A percentile compares a stretch with the other conserved stretches of the same genome.
These are phyloP conservation scores for Nilaparvata lugens DNA, from an alignment of 1,140 invertebrate species.

Conservation along the genomic window DNA sequence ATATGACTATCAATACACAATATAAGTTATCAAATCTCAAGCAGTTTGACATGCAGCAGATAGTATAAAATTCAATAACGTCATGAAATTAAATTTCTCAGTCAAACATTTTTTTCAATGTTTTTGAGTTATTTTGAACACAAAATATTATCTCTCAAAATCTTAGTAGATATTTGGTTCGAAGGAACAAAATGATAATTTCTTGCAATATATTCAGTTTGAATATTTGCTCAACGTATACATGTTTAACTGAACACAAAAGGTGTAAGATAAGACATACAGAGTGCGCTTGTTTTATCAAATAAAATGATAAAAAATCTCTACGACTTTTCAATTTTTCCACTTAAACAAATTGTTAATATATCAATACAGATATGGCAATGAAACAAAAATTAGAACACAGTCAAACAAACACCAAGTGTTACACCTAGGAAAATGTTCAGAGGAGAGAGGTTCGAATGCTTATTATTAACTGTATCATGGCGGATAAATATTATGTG, in stretches of 20 bases:
- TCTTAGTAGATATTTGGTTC: not conserved
- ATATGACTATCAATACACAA: constrained; percentile 5
- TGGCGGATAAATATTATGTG: constrained; percentile 21
- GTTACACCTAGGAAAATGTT: constrained; percentile 25
- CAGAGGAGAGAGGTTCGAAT: constrained; percentile 14
- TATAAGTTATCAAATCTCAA: too few relatives aligned
- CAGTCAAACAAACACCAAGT: constrained; percentile 23
- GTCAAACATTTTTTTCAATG: too few relatives aligned
- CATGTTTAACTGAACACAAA: constrained; percentile 15
- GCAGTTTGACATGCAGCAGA: too few relatives aligned
- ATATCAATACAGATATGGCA: constrained; percentile 19
- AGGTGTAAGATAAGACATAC: constrained; percentile 5
- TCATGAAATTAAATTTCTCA: too few relatives aligned
- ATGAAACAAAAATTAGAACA: constrained; percentile 17
- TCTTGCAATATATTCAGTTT: not conserved
- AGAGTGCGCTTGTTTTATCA: not conserved
- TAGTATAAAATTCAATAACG: too few relatives aligned
- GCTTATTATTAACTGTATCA: constrained; percentile 22
- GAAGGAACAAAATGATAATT: not conserved
- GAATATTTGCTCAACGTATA: constrained; percentile 11
- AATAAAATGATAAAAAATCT: not conserved
- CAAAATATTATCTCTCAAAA: too few relatives aligned
- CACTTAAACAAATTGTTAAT: not conserved
- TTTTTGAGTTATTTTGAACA: too few relatives aligned
- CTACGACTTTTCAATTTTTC: not conserved